Evolutionary conservation across 2,797 vertebrate genomes (phyloP).

Genomic region (Molossus alvarezi): DNA sequence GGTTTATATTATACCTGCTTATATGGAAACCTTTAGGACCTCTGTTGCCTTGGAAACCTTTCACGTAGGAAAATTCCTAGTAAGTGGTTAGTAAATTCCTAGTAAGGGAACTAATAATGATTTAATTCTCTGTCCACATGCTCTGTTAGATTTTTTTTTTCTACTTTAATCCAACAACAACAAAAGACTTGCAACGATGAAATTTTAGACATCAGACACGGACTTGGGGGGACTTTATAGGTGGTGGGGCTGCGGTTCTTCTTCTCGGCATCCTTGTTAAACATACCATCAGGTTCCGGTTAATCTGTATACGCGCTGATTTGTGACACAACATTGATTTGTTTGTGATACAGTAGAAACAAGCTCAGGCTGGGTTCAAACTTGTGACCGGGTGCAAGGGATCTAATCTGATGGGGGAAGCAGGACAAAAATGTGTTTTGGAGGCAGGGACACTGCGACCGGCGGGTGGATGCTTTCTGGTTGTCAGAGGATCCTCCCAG

Average conservation of each 20-base stretch:
- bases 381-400: background rate
- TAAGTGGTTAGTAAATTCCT: background rate
- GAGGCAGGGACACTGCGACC: background rate
- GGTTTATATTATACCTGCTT: background rate
- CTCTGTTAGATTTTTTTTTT: background rate
- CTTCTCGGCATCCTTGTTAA: background rate
- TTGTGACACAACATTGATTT: background rate
- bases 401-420: background rate
- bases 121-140: background rate
- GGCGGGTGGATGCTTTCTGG: background rate
- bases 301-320: background rate
- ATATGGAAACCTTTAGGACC: background rate
- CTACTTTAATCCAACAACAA: background rate
- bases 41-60: slow-evolving; percentile 40
- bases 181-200: background rate
- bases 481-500: background rate
- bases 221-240: background rate
- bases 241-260: background rate
- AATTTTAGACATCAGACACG: slow-evolving; percentile 1
- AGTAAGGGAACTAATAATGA: background rate
- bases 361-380: background rate
- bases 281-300: background rate
- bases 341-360: background rate
- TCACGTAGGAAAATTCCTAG: background rate
- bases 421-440: background rate